These are phyloP conservation scores for Ypsolopha sequella DNA, from an alignment of 2,888 invertebrate species.

Conservation along the genomic window DNA sequence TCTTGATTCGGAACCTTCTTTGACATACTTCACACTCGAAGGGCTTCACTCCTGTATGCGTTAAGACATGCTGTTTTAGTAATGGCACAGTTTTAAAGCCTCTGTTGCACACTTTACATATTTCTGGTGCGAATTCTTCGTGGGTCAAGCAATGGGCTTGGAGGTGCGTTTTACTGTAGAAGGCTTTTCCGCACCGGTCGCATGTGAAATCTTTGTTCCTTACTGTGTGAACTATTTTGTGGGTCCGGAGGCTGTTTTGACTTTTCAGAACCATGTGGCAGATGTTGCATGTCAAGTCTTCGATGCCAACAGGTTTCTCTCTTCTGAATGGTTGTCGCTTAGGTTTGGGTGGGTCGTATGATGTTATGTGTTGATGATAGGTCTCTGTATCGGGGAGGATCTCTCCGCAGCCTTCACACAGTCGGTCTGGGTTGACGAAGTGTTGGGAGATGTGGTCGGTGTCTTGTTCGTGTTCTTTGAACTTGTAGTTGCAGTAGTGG, in stretches of 20 bases:
- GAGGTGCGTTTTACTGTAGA: constrained; percentile 6
- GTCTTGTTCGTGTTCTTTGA: not conserved
- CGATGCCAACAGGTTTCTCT: not conserved
- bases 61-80: not conserved
- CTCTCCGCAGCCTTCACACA: not conserved
- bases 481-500: not conserved
- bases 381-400: not conserved
- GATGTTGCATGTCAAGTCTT: constrained; percentile 7
- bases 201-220: constrained; percentile 10
- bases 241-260: constrained; percentile 19
- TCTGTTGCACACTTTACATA: constrained; percentile 5
- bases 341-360: constrained; percentile 4
- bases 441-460: not conserved
- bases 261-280: constrained; percentile 5
- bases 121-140: constrained; percentile 2
- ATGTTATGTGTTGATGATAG: not conserved
- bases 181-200: constrained; percentile 9
- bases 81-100: not conserved
- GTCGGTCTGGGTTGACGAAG: not conserved
- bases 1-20: constrained; percentile 54
- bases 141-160: constrained; percentile 3
- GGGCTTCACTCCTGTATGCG: constrained; percentile 1
- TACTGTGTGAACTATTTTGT: constrained; percentile 60
- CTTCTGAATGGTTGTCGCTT: constrained; percentile 2
- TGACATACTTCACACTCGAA: constrained; percentile 7